Percentiles rank a stretch among this genome's conserved stretches.
Conservation (phyloP, 92 coral and sea anemone genomes). For the Porites lobata region DNA sequence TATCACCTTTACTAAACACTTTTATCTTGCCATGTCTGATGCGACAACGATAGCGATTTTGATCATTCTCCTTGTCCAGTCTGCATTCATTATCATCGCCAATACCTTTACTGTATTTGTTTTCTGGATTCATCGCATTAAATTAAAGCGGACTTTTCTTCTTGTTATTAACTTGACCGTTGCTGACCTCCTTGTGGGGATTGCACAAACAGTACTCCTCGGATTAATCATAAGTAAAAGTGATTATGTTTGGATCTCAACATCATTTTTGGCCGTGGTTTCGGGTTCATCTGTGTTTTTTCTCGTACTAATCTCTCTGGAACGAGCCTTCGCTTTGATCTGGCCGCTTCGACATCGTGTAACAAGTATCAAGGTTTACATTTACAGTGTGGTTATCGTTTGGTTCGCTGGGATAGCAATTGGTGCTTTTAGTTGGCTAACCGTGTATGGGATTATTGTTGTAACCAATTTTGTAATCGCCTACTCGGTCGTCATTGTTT, state of each 20-base stretch:
- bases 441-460: too few species aligned
- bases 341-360: constrained; percentile 17
- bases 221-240: too few species aligned
- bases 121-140: constrained; percentile 12
- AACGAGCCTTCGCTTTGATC: background rate
- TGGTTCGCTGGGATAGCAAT: background rate
- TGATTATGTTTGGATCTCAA: too few species aligned
- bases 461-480: too few species aligned
- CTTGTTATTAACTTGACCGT: constrained; percentile 1
- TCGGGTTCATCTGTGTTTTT: background rate
- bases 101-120: constrained; percentile 6
- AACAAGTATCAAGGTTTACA: background rate
- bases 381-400: background rate
- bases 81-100: background rate
- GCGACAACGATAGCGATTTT: background rate
- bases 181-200: constrained; percentile 3
- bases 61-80: background rate
- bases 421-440: too few species aligned
- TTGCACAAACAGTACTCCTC: background rate
- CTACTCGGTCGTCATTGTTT: too few species aligned
- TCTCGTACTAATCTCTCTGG: background rate
- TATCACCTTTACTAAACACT: too few species aligned
- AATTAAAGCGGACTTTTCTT: background rate
- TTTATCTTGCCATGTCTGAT: background rate
- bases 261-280: background rate